These are phyloP conservation scores for Cinclus cinclus DNA, from an alignment of 2,113 vertebrate species.

Conservation along the genomic window DNA sequence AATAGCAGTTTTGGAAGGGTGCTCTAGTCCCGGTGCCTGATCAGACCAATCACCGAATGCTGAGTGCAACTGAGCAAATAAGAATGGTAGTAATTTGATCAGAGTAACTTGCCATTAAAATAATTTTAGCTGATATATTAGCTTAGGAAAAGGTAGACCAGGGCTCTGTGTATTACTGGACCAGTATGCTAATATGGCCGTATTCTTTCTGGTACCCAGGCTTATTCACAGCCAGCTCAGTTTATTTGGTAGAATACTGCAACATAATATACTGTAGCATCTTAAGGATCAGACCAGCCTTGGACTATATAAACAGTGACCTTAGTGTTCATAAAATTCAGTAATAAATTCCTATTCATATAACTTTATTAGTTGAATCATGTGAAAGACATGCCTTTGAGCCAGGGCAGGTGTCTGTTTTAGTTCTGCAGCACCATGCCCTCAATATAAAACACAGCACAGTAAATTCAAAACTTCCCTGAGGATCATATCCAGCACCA, in stretches of 20 bases:
- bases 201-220: background rate
- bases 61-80: background rate
- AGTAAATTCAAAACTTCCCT: background rate
- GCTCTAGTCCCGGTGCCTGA: background rate
- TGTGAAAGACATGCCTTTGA: background rate
- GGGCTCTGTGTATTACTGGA: background rate
- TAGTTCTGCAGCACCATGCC: background rate
- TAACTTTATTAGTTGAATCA: background rate
- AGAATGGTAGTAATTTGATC: background rate
- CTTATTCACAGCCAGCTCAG: background rate
- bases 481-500: background rate
- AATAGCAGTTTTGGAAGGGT: background rate
- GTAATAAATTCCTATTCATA: slow-evolving; percentile 10
- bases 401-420: background rate
- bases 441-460: background rate
- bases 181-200: background rate
- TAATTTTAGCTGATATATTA: background rate
- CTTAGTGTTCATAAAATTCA: slow-evolving; percentile 8
- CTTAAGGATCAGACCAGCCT: background rate
- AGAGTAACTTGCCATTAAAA: background rate
- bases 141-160: background rate
- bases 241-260: background rate
- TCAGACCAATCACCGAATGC: background rate
- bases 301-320: background rate
- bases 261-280: background rate